These are phyloP conservation scores for Anaspis maculata DNA, from an alignment of 2,888 invertebrate species.

Conservation along the genomic window DNA sequence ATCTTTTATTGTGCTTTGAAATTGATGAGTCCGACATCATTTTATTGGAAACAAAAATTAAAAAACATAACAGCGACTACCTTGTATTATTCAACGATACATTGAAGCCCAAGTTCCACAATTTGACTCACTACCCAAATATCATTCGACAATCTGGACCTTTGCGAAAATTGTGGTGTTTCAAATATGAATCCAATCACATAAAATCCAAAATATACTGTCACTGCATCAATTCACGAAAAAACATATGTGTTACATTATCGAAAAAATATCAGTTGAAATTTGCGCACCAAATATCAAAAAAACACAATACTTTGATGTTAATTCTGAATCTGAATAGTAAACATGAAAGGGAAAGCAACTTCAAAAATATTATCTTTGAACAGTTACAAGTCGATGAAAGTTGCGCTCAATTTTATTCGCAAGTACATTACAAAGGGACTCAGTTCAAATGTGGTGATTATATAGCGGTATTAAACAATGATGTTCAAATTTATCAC, in stretches of 20 bases:
- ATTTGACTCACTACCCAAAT: conserved; percentile 20
- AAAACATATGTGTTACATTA: conserved; percentile 23
- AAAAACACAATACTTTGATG: too few relatives aligned
- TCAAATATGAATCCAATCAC: conserved; percentile 21
- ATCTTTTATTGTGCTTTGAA: conserved; percentile 16
- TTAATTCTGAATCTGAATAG: too few relatives aligned
- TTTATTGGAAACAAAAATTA: conserved; percentile 9
- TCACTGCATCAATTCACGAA: conserved; percentile 21
- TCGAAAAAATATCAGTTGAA: conserved; percentile 21
- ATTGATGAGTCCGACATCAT: conserved; percentile 6
- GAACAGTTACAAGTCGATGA: not conserved
- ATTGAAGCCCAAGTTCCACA: conserved; percentile 23
- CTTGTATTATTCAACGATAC: conserved; percentile 16
- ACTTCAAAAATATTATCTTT: not conserved
- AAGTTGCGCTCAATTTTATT: not conserved
- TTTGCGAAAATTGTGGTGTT: conserved; percentile 1
- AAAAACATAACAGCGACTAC: conserved; percentile 14
- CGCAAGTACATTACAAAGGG: not conserved
- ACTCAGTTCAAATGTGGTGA: not conserved
- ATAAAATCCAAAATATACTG: conserved; percentile 21
- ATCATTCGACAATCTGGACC: conserved; percentile 7
- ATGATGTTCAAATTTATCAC: not conserved
- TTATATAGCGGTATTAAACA: not conserved
- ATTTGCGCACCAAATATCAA: conserved; percentile 15
- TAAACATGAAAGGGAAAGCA: not conserved